Conservation (phyloP, 2,797 vertebrate species). For the Silurus aristotelis region DNA sequence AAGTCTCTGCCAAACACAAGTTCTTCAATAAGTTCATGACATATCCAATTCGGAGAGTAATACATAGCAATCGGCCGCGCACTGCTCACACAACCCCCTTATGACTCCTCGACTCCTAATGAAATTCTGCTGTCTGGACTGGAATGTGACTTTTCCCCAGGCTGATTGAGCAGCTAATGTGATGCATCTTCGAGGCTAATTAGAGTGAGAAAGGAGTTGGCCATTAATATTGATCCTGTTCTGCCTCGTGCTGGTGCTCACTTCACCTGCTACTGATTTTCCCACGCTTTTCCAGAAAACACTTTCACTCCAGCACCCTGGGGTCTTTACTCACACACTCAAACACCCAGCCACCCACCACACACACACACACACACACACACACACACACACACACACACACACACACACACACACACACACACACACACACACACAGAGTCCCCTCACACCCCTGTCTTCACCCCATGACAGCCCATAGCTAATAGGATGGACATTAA, state of each 20-base stretch:
- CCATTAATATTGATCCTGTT: slow-evolving; percentile 62
- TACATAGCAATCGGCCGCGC: slow-evolving; percentile 18
- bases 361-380: slow-evolving; percentile 6
- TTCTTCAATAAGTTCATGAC: slow-evolving; percentile 38
- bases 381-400: slow-evolving; percentile 29
- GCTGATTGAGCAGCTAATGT: slow-evolving; percentile 52
- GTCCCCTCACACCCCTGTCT: slow-evolving; percentile 2
- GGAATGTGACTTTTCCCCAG: slow-evolving; percentile 53
- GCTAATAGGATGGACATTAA: slow-evolving; percentile 46
- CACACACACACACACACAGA: neutral
- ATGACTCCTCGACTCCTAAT: slow-evolving; percentile 48
- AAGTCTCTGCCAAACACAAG: slow-evolving; percentile 18
- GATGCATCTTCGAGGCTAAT: slow-evolving; percentile 52
- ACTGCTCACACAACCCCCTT: slow-evolving; percentile 32
- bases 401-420: slow-evolving; percentile 27
- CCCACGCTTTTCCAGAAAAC: slow-evolving; percentile 44
- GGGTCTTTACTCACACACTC: neutral
- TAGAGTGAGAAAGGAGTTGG: slow-evolving; percentile 43
- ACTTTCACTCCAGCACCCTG: slow-evolving; percentile 21
- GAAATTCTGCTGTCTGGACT: slow-evolving; percentile 50
- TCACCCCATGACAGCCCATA: slow-evolving; percentile 10
- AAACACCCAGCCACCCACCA: slow-evolving; percentile 12
- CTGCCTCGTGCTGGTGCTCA: slow-evolving; percentile 34
- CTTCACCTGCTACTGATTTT: slow-evolving; percentile 49
- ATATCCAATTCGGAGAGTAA: slow-evolving; percentile 33